Conservation (phyloP, 2,888 invertebrate species). For the Aplocera efformata region DNA sequence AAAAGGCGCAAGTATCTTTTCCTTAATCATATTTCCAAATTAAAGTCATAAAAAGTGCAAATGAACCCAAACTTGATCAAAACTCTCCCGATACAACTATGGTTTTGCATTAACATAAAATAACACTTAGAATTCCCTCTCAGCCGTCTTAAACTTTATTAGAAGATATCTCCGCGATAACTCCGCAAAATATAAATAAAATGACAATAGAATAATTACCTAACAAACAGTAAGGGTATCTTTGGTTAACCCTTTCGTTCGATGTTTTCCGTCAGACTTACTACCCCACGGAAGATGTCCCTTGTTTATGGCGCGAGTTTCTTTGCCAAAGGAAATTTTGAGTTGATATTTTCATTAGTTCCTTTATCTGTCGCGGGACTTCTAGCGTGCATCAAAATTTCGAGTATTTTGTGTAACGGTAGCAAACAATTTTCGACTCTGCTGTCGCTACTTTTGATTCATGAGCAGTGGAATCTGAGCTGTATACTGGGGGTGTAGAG, state of each 20-base stretch:
- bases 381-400: no score
- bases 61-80: constrained; percentile 25
- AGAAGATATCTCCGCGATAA: constrained; percentile 68
- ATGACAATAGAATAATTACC: constrained; percentile 73
- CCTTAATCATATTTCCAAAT: constrained; percentile 8
- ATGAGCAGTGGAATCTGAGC: constrained; percentile 2
- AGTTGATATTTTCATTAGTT: no score
- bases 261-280: background rate
- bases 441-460: no score
- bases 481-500: background rate
- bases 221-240: constrained; percentile 46
- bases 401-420: no score
- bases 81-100: constrained; percentile 49
- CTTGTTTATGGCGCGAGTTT: no score
- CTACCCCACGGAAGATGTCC: background rate
- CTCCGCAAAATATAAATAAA: constrained; percentile 73
- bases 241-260: constrained; percentile 42
- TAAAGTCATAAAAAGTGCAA: constrained; percentile 26
- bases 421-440: no score
- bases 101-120: constrained; percentile 70
- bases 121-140: constrained; percentile 68
- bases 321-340: no score
- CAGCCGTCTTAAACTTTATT: constrained; percentile 64
- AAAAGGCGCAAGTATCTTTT: no score
- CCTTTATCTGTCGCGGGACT: no score